phyloP scores from a whole-genome alignment of 2,113 vertebrate genomes.

The Canis aureus region DNA sequence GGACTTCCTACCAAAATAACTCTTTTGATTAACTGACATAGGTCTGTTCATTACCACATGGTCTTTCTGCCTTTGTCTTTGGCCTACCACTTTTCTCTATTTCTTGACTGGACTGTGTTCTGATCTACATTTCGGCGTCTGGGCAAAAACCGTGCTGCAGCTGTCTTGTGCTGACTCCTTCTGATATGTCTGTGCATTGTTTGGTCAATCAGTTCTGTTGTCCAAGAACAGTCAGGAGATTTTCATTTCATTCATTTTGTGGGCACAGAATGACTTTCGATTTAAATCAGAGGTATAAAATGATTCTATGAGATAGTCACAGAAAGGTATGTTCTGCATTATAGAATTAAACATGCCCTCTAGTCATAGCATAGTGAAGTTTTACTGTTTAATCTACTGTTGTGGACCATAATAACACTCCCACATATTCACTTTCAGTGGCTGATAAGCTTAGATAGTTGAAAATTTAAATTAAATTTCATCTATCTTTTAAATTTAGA shows the following conservation, averaged over 20 bases:
- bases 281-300: background rate
- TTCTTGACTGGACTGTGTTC: background rate
- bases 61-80: background rate
- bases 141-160: background rate
- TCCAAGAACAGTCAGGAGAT: background rate
- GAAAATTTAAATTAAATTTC: background rate
- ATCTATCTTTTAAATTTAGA: background rate
- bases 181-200: background rate
- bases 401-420: background rate
- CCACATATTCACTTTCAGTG: background rate
- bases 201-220: background rate
- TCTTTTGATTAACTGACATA: background rate
- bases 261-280: background rate
- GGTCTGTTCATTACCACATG: background rate
- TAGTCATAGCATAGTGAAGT: background rate
- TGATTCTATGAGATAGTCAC: background rate
- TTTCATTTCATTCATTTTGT: conserved; percentile 58
- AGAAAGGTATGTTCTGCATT: background rate
- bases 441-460: background rate
- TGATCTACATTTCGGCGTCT: background rate
- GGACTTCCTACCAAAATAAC: background rate
- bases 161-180: background rate
- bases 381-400: conserved; percentile 38
- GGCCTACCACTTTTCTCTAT: background rate
- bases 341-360: conserved; percentile 25